A percentile compares a stretch with the other conserved stretches of the same genome.
These are phyloP conservation scores for Hirtodrosophila histrioides DNA, from an alignment of 2,888 invertebrate species.

Conservation along the genomic window DNA sequence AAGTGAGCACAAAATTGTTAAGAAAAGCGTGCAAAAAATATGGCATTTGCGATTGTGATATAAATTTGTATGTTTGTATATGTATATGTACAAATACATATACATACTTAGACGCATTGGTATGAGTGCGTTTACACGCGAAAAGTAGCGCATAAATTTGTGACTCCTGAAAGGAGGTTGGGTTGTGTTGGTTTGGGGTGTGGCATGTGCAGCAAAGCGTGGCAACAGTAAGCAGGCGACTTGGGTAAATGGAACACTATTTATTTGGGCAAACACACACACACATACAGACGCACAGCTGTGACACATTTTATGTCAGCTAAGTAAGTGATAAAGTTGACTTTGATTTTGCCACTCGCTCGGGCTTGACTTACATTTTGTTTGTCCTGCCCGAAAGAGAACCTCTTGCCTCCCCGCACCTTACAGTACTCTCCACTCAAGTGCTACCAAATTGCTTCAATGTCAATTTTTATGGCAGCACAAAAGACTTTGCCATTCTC, in stretches of 20 bases:
- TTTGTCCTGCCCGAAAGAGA: no score
- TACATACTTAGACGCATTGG: conserved; percentile 1
- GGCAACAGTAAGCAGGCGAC: conserved; percentile 37
- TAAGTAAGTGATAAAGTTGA: conserved; percentile 76
- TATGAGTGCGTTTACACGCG: conserved; percentile 32
- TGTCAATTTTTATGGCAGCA: conserved; percentile 61
- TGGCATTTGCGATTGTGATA: conserved; percentile 66
- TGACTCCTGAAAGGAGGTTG: conserved; percentile 33
- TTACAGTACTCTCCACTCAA: not conserved
- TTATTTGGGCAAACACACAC: conserved; percentile 44
- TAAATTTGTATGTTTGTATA: conserved; percentile 4
- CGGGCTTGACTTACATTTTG: conserved; percentile 37
- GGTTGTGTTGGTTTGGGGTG: not conserved
- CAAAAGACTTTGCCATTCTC: conserved; percentile 43
- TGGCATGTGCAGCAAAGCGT: conserved; percentile 67
- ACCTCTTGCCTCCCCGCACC: not conserved
- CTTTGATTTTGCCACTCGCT: conserved; percentile 67
- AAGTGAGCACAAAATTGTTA: conserved; percentile 42
- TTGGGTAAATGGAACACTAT: conserved; percentile 59
- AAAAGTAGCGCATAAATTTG: conserved; percentile 59
- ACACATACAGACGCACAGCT: conserved; percentile 16
- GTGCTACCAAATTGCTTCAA: conserved; percentile 61
- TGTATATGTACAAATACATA: conserved; percentile 17
- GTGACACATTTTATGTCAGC: conserved; percentile 53
- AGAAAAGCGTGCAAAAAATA: conserved; percentile 64